Evolutionary conservation across 1,140 invertebrate species (phyloP).

Genomic region (Drosophila murphyi): DNA sequence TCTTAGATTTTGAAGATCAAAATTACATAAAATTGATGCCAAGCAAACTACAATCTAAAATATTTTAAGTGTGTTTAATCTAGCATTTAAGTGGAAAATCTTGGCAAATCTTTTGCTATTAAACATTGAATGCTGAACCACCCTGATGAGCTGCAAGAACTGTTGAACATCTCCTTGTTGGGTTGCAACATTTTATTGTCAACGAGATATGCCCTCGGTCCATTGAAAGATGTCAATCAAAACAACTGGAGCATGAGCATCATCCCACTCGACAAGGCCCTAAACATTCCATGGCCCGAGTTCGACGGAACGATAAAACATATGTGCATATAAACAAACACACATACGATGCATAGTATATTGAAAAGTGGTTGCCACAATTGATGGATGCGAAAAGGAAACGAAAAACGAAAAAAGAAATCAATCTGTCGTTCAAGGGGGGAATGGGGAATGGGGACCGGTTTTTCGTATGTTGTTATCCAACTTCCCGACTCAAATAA

Average conservation of each 20-base stretch:
- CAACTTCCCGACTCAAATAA: slow-evolving; percentile 22
- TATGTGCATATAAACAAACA: slow-evolving; percentile 26
- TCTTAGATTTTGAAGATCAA: too few relatives aligned
- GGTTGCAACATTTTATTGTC: slow-evolving; percentile 41
- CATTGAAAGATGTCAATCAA: slow-evolving; percentile 51
- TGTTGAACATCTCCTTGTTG: slow-evolving; percentile 3
- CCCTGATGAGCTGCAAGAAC: not conserved
- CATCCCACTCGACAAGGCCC: slow-evolving; percentile 9
- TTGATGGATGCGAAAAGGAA: slow-evolving; percentile 68
- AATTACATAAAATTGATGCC: too few relatives aligned
- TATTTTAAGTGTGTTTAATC: too few relatives aligned
- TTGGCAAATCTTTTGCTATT: too few relatives aligned
- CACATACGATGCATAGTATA: slow-evolving; percentile 1
- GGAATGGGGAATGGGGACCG: slow-evolving; percentile 15
- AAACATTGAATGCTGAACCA: not conserved
- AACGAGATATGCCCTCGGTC: slow-evolving; percentile 20
- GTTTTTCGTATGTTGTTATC: slow-evolving; percentile 22
- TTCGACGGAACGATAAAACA: slow-evolving; percentile 35
- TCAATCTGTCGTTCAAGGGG: slow-evolving; percentile 58
- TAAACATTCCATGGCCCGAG: not conserved
- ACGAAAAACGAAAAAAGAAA: slow-evolving; percentile 65
- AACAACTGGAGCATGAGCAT: slow-evolving; percentile 26
- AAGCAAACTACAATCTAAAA: too few relatives aligned
- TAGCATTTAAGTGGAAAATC: too few relatives aligned
- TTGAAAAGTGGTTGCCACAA: slow-evolving; percentile 53